These are phyloP conservation scores for Agonopterix alstromeriana DNA, from an alignment of 2,888 invertebrate genomes.

Conservation along the genomic window DNA sequence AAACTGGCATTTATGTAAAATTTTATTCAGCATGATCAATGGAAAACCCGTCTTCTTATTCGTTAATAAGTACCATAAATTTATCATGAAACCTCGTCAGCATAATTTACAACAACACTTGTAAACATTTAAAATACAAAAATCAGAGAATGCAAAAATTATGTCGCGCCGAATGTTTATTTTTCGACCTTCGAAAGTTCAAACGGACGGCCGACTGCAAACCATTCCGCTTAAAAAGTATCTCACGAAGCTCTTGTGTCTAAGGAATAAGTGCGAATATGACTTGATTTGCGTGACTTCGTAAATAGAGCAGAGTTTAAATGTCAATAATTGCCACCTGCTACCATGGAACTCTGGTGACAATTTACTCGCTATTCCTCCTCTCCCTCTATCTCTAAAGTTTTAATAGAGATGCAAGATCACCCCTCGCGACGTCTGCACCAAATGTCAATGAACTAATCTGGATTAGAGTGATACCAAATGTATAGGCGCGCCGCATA, in stretches of 20 bases:
- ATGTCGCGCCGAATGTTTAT: slow-evolving; percentile 31
- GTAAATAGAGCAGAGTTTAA: slow-evolving; percentile 11
- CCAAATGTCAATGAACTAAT: slow-evolving; percentile 71
- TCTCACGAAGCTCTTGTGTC: too few relatives aligned
- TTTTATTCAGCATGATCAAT: too few relatives aligned
- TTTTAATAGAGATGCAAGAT: slow-evolving; percentile 19
- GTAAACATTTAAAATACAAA: too few relatives aligned
- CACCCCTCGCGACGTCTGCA: slow-evolving; percentile 45
- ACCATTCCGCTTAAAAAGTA: too few relatives aligned
- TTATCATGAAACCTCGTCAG: too few relatives aligned
- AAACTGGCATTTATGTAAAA: too few relatives aligned
- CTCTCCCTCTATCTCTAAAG: slow-evolving; percentile 29
- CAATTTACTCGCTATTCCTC: slow-evolving; percentile 45
- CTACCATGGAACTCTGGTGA: slow-evolving; percentile 54
- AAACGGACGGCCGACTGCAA: slow-evolving; percentile 43
- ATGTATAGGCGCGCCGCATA: slow-evolving; percentile 27
- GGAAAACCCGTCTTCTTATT: too few relatives aligned
- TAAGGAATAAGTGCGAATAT: too few relatives aligned
- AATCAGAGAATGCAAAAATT: too few relatives aligned
- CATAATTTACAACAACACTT: too few relatives aligned
- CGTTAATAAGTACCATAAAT: too few relatives aligned
- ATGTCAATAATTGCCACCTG: slow-evolving; percentile 66
- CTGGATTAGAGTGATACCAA: slow-evolving; percentile 43
- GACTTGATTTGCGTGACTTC: too few relatives aligned
- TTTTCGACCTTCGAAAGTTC: slow-evolving; percentile 73